Evolutionary conservation across 2,797 vertebrate species (phyloP).

Genomic region (Pampus argenteus): DNA sequence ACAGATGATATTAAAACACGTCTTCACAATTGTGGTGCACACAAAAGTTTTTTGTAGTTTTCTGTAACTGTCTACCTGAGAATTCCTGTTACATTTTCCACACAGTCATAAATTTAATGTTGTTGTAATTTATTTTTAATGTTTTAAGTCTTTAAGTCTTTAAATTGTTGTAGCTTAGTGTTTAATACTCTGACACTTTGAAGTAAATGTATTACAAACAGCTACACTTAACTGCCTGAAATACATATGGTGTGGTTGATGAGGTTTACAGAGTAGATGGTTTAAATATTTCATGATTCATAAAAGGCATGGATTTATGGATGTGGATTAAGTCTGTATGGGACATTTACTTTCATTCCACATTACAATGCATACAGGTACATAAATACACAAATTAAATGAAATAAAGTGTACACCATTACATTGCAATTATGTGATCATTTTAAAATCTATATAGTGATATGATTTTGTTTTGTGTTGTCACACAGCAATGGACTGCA

Average conservation of each 20-base stretch:
- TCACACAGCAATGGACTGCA: neutral
- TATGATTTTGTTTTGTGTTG: neutral
- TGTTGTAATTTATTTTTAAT: slow-evolving; percentile 68
- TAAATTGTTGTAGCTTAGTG: slow-evolving; percentile 33
- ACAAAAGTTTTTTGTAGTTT: neutral
- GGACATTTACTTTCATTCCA: slow-evolving; percentile 14
- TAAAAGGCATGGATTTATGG: slow-evolving; percentile 15
- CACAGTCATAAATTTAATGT: slow-evolving; percentile 54
- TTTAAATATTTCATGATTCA: slow-evolving; percentile 30
- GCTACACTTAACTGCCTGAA: slow-evolving; percentile 1
- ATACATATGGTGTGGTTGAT: slow-evolving; percentile 7
- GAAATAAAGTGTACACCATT: slow-evolving; percentile 42
- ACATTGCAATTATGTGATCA: neutral
- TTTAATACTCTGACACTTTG: slow-evolving; percentile 60
- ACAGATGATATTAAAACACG: slow-evolving; percentile 8
- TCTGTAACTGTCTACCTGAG: slow-evolving; percentile 11
- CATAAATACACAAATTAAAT: slow-evolving; percentile 51
- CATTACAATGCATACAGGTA: slow-evolving; percentile 26
- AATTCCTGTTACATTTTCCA: slow-evolving; percentile 29
- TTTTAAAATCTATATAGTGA: neutral
- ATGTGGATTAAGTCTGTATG: slow-evolving; percentile 36
- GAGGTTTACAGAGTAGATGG: slow-evolving; percentile 6
- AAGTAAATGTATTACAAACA: slow-evolving; percentile 35
- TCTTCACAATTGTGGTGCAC: slow-evolving; percentile 37
- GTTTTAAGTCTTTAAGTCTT: slow-evolving; percentile 62